Evolutionary conservation across 2,797 vertebrate genomes (phyloP).

Genomic region (Eutrigla gurnardus): DNA sequence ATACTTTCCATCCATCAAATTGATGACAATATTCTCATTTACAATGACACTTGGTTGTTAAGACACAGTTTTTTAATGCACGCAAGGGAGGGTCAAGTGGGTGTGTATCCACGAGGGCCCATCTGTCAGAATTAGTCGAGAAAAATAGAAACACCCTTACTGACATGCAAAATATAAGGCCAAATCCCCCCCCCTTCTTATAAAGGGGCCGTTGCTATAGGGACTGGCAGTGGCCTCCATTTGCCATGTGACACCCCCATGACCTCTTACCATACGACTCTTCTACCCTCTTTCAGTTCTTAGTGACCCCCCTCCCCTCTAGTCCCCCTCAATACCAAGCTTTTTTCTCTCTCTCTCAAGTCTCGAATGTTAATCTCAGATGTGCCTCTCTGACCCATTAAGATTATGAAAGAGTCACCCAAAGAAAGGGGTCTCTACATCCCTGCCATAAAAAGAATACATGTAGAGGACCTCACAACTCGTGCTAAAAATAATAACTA

Average conservation of each 20-base stretch:
- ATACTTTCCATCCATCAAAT: background rate
- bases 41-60: constrained; percentile 11
- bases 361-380: constrained; percentile 34
- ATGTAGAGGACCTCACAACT: no score
- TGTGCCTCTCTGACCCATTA: constrained; percentile 12
- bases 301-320: constrained; percentile 16
- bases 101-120: constrained; percentile 49
- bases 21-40: background rate
- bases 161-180: constrained; percentile 42
- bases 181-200: constrained; percentile 73
- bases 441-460: no score
- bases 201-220: constrained; percentile 81
- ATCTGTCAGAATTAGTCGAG: constrained; percentile 63
- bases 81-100: constrained; percentile 43
- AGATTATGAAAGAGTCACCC: constrained; percentile 29
- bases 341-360: constrained; percentile 2
- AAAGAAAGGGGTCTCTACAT: background rate
- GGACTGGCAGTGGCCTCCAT: constrained; percentile 75
- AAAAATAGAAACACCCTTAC: constrained; percentile 44
- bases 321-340: constrained; percentile 16
- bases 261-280: constrained; percentile 60
- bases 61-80: background rate
- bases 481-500: no score
- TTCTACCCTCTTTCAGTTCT: constrained; percentile 49
- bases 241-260: constrained; percentile 62